Conservation (phyloP, 2,113 vertebrate species). For the Acanthisitta chloris region DNA sequence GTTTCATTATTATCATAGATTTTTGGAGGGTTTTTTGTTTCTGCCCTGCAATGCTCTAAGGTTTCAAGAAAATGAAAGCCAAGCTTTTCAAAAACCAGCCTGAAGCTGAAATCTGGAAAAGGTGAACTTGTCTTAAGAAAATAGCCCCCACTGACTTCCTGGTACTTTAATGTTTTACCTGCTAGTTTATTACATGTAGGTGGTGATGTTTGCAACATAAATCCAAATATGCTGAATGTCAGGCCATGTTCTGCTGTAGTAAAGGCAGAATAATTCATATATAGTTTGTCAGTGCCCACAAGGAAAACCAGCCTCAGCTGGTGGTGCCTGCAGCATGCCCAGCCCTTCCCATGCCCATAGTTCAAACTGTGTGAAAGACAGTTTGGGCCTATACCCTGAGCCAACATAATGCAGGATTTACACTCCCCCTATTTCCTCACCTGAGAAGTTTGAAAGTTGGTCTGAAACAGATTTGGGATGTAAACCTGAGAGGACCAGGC, state of each 20-base stretch:
- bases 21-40: neutral
- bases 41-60: neutral
- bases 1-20: neutral
- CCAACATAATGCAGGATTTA: neutral
- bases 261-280: neutral
- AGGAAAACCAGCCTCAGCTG: neutral
- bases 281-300: neutral
- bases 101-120: neutral
- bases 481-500: neutral
- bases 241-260: neutral
- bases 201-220: neutral
- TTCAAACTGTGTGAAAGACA: neutral
- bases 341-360: neutral
- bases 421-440: neutral
- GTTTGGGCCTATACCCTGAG: neutral
- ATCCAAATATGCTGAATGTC: neutral
- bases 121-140: neutral
- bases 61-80: neutral
- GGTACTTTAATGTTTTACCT: neutral
- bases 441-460: neutral
- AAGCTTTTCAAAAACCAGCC: neutral
- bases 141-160: neutral
- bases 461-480: neutral
- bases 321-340: neutral
- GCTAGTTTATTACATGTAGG: neutral